Base-by-base conservation (phyloP, 2,113 vertebrate species). In the Monarcha castaneiventris region DNA sequence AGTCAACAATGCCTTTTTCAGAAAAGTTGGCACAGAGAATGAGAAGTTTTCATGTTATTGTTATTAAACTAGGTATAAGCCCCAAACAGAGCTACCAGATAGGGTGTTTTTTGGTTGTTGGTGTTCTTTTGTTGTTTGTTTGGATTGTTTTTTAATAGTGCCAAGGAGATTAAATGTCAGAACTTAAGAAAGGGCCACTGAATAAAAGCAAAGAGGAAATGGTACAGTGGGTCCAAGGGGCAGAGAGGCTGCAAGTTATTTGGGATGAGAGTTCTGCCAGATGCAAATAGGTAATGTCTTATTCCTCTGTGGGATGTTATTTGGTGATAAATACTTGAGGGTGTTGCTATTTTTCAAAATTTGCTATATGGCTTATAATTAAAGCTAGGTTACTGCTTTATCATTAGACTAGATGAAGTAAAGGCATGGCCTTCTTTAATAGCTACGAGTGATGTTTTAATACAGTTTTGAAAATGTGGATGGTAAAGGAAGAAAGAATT, bases 1-100 rank as follows among this genome's bases (percentile, higher is more conserved):
- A 51, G 19, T 48, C 61, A 79, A 76, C 35, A 80, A 59, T 35
- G 5, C 22, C 20, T 56, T 69, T 16, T 30, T 69, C 37, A 72
- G 46, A 46, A 76, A 80, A 61, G 15, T 6, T 37, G 39, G 7
- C 4, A 1, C 23, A 29, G 49, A 76, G 17, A 76, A 78, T 63
- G n/a, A 39, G 16, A n/a, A 26, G 3, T 29, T 81, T 73, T 77
- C 0, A 0, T 44, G 23, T 56, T 51, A 10, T 18, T 80, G 21
- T 52, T 73, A 25, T 44, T 41, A 68, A 69, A 92, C 1, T n/a
- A 61, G 13, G 13, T 48, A 29, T 88, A 54, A 75, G 2, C 9
- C 74, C 27, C 30, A 64, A 56, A 44, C 1, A 48, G n/a, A 63
- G n/a, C 3, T 32, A 64, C 33, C 9, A 43, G 49, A 68, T 11